Evolutionary conservation across 2,888 invertebrate genomes (phyloP).

Genomic region (Frankliniella intonsa): DNA sequence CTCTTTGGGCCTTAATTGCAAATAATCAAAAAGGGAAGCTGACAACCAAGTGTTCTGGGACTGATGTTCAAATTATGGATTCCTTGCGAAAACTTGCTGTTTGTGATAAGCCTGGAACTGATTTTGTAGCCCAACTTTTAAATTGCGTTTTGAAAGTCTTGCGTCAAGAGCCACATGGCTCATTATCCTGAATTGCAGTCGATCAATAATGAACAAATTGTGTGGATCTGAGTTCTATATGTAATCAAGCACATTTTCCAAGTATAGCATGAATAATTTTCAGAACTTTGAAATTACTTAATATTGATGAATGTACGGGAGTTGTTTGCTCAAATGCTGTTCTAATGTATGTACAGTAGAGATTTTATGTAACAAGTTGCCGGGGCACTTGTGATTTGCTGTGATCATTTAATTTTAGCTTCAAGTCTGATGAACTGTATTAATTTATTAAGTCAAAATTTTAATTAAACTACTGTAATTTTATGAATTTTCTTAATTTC

Average conservation of each 20-base stretch:
- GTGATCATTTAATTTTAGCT: background rate
- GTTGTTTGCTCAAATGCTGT: too few relatives aligned
- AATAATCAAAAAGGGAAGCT: slow-evolving; percentile 65
- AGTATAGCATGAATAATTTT: too few relatives aligned
- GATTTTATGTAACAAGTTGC: too few relatives aligned
- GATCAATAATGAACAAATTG: too few relatives aligned
- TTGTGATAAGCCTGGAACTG: background rate
- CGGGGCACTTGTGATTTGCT: too few relatives aligned
- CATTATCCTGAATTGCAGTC: background rate
- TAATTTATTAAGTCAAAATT: background rate
- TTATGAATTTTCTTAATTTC: background rate
- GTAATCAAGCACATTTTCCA: too few relatives aligned
- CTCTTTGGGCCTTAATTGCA: slow-evolving; percentile 63
- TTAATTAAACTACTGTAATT: background rate
- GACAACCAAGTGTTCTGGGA: slow-evolving; percentile 50
- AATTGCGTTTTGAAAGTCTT: background rate
- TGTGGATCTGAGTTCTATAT: too few relatives aligned
- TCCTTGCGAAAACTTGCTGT: background rate
- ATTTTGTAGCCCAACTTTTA: background rate
- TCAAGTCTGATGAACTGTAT: background rate
- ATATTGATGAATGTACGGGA: too few relatives aligned
- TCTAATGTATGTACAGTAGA: too few relatives aligned
- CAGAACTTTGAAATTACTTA: too few relatives aligned
- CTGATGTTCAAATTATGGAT: background rate
- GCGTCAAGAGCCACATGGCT: background rate